Base-by-base conservation (phyloP, 2,888 invertebrate genomes). In the Byasa hedistus region DNA sequence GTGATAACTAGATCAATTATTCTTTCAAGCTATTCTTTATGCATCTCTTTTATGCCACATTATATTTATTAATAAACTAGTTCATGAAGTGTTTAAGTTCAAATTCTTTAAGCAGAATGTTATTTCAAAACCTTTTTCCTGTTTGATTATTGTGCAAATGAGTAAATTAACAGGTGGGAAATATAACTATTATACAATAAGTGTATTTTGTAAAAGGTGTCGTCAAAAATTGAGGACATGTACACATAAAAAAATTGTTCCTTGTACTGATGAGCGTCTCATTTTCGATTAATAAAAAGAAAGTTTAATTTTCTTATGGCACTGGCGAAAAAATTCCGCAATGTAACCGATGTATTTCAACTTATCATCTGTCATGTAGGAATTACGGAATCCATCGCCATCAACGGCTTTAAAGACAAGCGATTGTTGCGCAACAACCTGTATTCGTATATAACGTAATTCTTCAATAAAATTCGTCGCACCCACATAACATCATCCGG, bases 401-500 rank as follows among this genome's bases (percentile, higher is more conserved):
- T 51, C 51, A 61, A 54, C 62, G 23, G 4, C 39, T 54, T 44
- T 67, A 51, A 66, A 66, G 54, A 63, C 44, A 63, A 63, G 63
- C 56, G 57, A 19, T 23, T 36, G 27, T 67, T 65, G 64, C 23
- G 60, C 67, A 69, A 68, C 58, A 48, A 59, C 67, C 51, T 54
- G 44, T 54, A 57, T 57, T 44, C 48, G 44, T 61, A 52, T 51
- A 48, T 58, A 62, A 69, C 71, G 71, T 70, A 70, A 71, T 74
- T 72, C 66, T 71, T 68, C 71, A 70, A 69, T 74, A 70, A 72
- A 66, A 79, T 82, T 79, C 71, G 76, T 66, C 72, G 79, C 73
- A 74, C 72, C 72, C 73, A 75, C 75, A 80, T 78, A 80, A 82
- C 77, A 69, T 70, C 69, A 74, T 72, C 73, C 74, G 69, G 75